Evolutionary conservation across 1,140 invertebrate genomes (phyloP).

Genomic region (Papilio polyxenes): DNA sequence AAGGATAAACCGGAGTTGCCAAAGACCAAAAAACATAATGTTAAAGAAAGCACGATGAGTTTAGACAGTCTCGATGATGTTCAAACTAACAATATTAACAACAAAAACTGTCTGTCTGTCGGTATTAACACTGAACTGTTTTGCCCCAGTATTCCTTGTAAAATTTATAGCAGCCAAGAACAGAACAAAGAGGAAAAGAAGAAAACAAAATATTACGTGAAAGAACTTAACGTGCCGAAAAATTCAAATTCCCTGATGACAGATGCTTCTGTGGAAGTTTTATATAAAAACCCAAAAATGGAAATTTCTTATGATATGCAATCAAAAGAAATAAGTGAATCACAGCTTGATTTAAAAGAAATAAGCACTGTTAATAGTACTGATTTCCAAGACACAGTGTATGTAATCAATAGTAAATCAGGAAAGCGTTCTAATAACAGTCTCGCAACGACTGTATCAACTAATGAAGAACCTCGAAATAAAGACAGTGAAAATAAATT

Average conservation of each 20-base stretch:
- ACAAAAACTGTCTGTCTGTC: constrained; percentile 60
- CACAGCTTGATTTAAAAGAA: constrained; percentile 41
- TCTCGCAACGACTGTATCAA: not conserved
- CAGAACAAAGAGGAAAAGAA: constrained; percentile 46
- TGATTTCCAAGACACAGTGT: constrained; percentile 2
- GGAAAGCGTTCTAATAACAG: constrained; percentile 19
- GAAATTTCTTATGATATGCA: constrained; percentile 55
- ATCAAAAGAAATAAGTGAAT: constrained; percentile 44
- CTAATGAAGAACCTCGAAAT: not conserved
- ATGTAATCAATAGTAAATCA: constrained; percentile 21
- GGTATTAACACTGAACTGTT: constrained; percentile 70
- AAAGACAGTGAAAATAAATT: constrained; percentile 31
- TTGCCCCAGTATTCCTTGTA: constrained; percentile 68
- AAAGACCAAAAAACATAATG: constrained; percentile 45
- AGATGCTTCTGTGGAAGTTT: constrained; percentile 59
- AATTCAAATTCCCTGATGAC: constrained; percentile 36
- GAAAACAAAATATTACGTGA: constrained; percentile 45
- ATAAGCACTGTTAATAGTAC: not conserved
- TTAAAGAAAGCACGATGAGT: constrained; percentile 69
- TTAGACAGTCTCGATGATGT: constrained; percentile 69
- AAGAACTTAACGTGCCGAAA: constrained; percentile 44
- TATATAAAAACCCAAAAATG: constrained; percentile 68
- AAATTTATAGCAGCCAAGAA: constrained; percentile 62
- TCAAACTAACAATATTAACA: constrained; percentile 41
- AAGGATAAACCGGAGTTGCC: constrained; percentile 50